Base-by-base conservation (phyloP, 2,797 vertebrate species). In the Odontamblyopus lacepedii region DNA sequence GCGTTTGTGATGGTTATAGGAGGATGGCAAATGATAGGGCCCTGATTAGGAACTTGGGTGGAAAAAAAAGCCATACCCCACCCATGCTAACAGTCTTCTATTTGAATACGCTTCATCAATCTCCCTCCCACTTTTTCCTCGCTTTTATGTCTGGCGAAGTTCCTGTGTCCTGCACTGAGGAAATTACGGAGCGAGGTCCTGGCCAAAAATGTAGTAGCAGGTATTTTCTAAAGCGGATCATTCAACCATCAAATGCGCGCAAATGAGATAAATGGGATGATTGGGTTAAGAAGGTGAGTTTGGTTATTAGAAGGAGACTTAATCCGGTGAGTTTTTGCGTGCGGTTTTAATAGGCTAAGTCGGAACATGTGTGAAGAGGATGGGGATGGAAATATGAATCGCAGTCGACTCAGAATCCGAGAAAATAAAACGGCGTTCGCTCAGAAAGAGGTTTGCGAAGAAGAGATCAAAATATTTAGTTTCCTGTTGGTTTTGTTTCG, bases 21-120 rank as follows among this genome's bases (percentile, higher is more conserved):
- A 94, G 95, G 93, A 95, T 93, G 95, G 95, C 92, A 93, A 93
- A 93, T 93, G 91, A 93, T 92, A 85, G 89, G 87, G 88, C 81
- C 91, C 94, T 95, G 96, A 96, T 96, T 95, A 94, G 94, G 94
- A 94, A 94, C 93, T 92, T 81, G 92, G 93, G 93, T 91, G 93
- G 66, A 35, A 44, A 35, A 60, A 56, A 18, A 51, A 44, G 7
- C 41, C 64, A 13, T 44, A 60, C 69, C 62, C 71, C 67, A 41
- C 67, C 67, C 67, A 57, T 19, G 30, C 19, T 41, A 67, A 56
- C 48, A 66, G 95, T 94, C 94, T 95, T 94, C 93, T 93, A 44
- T 64, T 64, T 64, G 7, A 12, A 23, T 16, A 27, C 0, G 12
- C 29, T 60, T 29, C 12, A 4, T 57, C 56, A 80, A 76, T 77